Evolutionary conservation across 2,888 invertebrate species (phyloP), one percentile per base, ranked within the genome.

Genomic region (Aethes cnicana): DNA sequence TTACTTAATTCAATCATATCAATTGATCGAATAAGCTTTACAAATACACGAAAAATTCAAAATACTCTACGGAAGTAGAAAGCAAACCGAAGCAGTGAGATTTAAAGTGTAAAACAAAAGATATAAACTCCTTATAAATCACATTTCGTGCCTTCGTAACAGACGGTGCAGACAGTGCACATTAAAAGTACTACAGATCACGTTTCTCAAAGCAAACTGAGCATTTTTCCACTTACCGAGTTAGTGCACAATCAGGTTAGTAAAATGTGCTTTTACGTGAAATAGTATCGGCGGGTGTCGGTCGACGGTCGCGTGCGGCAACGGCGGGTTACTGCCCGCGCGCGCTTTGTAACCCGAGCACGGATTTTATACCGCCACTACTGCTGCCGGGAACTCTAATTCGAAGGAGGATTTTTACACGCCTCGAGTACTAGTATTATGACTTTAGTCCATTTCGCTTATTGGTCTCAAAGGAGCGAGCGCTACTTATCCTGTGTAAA

Each of bases 281-380:
- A 63, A 43, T 49, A 32, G 46, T 52, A 52, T 39, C 46, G 52
- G 26, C 8, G 16, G 33, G 33, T 47, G 52, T 37, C 36, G 33
- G 60, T 54, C 58, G 60, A 58, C 56, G 55, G 50, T 46, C 37
- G 28, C 41, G 17, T 37, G 44, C 36, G 50, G 43, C 56, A 56
- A 59, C 54, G 55, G 56, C 57, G 61, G 62, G 67, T 69, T 61
- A 69, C 62, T 66, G 66, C 58, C 64, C 66, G 54, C 54, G 32
- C 30, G 53, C 64, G 63, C 65, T 73, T 68, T 59, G 69, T 65
- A 74, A 59, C 55, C 69, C 44, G 57, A 63, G 60, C 71, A 72
- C 67, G 69, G 57, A 54, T 61, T 65, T 72, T 73, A 69, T 63
- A 67, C 63, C 53, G 63, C 62, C 61, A 64, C 60, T 66, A 56